Evolutionary conservation across 2,797 vertebrate genomes (phyloP), one percentile per base, ranked within the genome.

Genomic region (Xyrichtys novacula): DNA sequence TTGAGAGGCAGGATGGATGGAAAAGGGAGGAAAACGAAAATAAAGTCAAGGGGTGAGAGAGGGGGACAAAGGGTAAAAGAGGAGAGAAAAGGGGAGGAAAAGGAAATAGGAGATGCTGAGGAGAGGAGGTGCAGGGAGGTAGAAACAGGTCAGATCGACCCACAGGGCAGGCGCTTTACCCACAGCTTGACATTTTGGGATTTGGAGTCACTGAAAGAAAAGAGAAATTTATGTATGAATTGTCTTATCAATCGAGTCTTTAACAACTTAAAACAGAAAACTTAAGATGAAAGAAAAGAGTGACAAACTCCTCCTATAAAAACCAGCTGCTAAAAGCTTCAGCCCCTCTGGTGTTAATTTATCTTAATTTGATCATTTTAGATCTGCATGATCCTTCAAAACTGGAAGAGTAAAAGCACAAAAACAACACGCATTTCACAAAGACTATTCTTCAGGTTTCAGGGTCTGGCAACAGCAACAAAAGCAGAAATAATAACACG

Each of bases 131-230:
- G 39, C 44, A 83, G 71, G 71, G 76, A 80, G 59, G 72, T 31
- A 52, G 59, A 69, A 32, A 49, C 54, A 76, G 84, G 76, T 76
- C 80, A 61, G 71, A 54, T 66, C 7, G 43, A 77, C 80, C 82
- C 84, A 66, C 70, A 16, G 73, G 47, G 59, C 40, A 25, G 50
- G 42, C 53, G 58, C 71, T 85, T 70, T 85, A 90, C 57, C 88
- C 86, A 47, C 81, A 88, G 76, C 81, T 85, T 68, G 46, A 69
- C 90, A 90, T 92, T 64, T 74, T 91, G 71, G 76, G 67, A 70
- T 65, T 31, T 70, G 56, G 48, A 86, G 81, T 90, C 87, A 87
- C 90, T 92, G 5, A 55, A 85, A 70, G 34, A 65, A 53, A 14
- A 44, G 2, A 44, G 4, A 14, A 31, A 58, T 4, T 53, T n/a